Evolutionary conservation across 2,113 vertebrate genomes (phyloP).

Genomic region (Bostrychus sinensis): DNA sequence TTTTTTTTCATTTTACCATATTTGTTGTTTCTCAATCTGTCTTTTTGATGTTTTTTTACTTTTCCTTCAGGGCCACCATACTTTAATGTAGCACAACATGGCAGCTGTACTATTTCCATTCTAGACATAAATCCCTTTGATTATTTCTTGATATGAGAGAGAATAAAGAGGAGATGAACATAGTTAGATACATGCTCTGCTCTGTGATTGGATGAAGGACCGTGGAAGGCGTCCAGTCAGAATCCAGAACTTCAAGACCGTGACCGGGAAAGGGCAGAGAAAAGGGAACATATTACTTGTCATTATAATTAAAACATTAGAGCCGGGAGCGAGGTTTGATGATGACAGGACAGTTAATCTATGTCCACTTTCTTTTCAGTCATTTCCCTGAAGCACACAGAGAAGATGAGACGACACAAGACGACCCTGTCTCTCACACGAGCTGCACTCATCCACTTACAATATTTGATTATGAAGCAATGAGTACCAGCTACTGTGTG

Average conservation of each 20-base stretch:
- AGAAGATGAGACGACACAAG: constrained; percentile 34
- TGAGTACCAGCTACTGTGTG: neutral
- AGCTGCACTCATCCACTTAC: constrained; percentile 20
- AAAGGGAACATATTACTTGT: constrained; percentile 49
- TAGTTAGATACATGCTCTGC: constrained; percentile 54
- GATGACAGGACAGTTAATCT: constrained; percentile 56
- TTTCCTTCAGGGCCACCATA: too few species aligned
- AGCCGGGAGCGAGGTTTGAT: constrained; percentile 52
- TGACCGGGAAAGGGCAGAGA: constrained; percentile 39
- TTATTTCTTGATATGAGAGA: constrained; percentile 29
- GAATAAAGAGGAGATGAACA: constrained; percentile 31
- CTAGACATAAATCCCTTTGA: too few species aligned
- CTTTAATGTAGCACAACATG: too few species aligned
- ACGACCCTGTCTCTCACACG: constrained; percentile 15
- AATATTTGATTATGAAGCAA: constrained; percentile 32
- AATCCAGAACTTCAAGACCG: constrained; percentile 13
- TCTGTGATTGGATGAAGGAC: constrained; percentile 40
- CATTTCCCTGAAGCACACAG: constrained; percentile 43
- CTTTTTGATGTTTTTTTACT: too few species aligned
- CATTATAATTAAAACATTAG: constrained; percentile 62
- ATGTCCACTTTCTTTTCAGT: constrained; percentile 42
- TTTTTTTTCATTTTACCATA: too few species aligned
- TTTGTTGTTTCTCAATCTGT: too few species aligned
- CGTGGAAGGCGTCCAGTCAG: constrained; percentile 48
- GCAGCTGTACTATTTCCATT: too few species aligned